These are phyloP conservation scores for Bryconaethiops microstoma DNA, from an alignment of 2,797 vertebrate species.

Conservation along the genomic window DNA sequence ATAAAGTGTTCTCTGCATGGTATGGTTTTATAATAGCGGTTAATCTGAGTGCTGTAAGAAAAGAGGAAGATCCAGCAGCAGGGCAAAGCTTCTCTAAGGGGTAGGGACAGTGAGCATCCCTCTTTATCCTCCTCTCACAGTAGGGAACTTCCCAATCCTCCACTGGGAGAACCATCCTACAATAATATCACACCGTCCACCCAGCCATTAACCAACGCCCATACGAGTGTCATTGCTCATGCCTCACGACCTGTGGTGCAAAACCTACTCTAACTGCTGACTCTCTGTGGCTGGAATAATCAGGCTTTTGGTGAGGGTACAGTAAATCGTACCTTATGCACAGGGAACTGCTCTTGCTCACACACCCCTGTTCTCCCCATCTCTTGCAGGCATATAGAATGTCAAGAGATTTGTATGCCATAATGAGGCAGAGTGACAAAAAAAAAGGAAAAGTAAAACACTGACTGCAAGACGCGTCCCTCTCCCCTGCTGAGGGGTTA, in stretches of 20 bases:
- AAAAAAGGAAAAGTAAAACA: conserved; percentile 21
- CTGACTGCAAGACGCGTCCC: conserved; percentile 23
- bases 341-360: neutral
- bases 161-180: conserved; percentile 32
- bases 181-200: conserved; percentile 21
- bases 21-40: conserved; percentile 48
- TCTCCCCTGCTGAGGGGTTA: conserved; percentile 21
- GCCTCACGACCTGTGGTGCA: neutral
- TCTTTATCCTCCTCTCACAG: conserved; percentile 43
- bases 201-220: conserved; percentile 4
- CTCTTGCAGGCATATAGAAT: neutral
- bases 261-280: conserved; percentile 20
- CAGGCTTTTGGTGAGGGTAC: neutral
- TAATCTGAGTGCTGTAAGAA: conserved; percentile 54
- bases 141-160: conserved; percentile 38
- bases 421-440: conserved; percentile 4
- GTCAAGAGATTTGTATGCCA: conserved; percentile 24
- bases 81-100: conserved; percentile 23
- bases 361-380: neutral
- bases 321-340: neutral
- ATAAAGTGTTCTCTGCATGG: conserved; percentile 40
- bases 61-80: conserved; percentile 30
- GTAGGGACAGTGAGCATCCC: conserved; percentile 31
- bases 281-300: neutral
- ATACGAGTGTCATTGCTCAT: neutral